A percentile compares a stretch with the other conserved stretches of the same genome.
Evolutionary conservation across 2,888 invertebrate species (phyloP).

Genomic region (Poecilus cupreus): DNA sequence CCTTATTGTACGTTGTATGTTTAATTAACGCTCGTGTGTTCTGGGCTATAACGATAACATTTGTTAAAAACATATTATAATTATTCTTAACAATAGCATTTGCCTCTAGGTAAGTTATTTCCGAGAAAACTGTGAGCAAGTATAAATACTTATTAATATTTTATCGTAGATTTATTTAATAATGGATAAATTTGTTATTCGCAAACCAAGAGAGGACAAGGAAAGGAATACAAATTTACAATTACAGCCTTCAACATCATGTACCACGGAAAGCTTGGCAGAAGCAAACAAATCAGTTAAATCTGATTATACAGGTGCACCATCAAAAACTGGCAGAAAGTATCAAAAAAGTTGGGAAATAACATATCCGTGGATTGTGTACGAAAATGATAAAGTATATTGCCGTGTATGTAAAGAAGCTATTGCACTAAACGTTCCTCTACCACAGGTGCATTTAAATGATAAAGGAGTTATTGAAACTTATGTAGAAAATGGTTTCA

Average conservation of each 20-base stretch:
- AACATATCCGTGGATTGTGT: background rate
- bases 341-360: background rate
- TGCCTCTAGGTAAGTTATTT: background rate
- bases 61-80: no score
- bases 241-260: background rate
- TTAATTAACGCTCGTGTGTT: no score
- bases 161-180: background rate
- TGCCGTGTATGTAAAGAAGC: background rate
- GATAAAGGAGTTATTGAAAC: background rate
- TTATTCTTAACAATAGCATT: background rate
- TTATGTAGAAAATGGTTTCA: background rate
- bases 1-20: no score
- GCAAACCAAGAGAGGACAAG: background rate
- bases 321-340: no score
- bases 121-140: no score
- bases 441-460: background rate
- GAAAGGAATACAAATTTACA: background rate
- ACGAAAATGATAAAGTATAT: background rate
- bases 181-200: slow-evolving; percentile 11
- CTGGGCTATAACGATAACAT: no score
- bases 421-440: background rate
- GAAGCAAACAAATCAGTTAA: no score
- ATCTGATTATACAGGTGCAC: no score
- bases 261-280: background rate
- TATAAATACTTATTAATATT: background rate